Conservation (phyloP, 2,113 vertebrate species). For the Neofelis nebulosa region DNA sequence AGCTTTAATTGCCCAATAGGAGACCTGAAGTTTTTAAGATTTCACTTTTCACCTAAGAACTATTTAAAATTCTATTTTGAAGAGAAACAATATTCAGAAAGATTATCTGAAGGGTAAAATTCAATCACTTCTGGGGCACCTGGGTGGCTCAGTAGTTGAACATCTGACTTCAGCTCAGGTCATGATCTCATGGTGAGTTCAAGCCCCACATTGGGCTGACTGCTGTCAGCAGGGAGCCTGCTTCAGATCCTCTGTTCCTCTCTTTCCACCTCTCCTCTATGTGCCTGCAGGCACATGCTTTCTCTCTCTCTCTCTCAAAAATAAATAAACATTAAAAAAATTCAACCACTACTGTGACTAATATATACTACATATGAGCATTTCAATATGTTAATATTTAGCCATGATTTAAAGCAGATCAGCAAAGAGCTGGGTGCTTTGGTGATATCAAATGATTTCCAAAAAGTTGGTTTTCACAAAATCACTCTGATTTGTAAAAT, state of each 20-base stretch:
- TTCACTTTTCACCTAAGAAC: slow-evolving; percentile 15
- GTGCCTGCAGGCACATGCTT: too few species aligned
- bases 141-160: too few species aligned
- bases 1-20: neutral
- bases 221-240: too few species aligned
- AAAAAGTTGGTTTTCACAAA: neutral
- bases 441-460: neutral
- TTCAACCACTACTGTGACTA: neutral
- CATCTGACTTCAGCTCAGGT: too few species aligned
- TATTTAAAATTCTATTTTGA: neutral
- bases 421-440: neutral
- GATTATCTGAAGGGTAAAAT: slow-evolving; percentile 16
- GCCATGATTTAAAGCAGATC: neutral
- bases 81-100: slow-evolving; percentile 23
- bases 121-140: neutral
- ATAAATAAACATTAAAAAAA: neutral
- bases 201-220: too few species aligned
- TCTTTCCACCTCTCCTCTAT: too few species aligned
- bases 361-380: neutral
- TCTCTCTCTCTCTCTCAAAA: too few species aligned
- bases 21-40: neutral
- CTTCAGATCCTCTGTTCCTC: too few species aligned
- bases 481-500: neutral
- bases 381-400: slow-evolving; percentile 13
- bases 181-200: too few species aligned